Base-by-base conservation (phyloP, 2,888 invertebrate genomes). In the Megaustenia siamemsis region DNA sequence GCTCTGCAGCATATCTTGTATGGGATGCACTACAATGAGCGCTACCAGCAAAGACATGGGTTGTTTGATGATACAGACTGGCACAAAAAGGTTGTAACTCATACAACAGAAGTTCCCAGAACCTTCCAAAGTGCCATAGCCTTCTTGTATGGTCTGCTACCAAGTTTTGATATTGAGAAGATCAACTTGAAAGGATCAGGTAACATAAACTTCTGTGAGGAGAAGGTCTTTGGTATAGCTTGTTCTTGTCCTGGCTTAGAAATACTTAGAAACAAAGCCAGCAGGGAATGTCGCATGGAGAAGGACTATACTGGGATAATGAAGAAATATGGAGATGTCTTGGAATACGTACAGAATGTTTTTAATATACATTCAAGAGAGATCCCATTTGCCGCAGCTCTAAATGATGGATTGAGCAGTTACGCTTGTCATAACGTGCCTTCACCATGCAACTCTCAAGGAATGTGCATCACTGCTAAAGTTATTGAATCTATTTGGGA, bases 111-210 rank as follows among this genome's bases (percentile, higher is more conserved):
- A 68, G 98, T 97, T 93, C 94, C 97, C 0, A 95, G 99, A 90
- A 98, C 98, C 32, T 97, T 97, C 92, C 98, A 98, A 94, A 98
- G 98, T 90, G 96, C 97, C 0, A 95, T 97, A 89, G 97, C 97
- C 0, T 95, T 97, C 89, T 93, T 97, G 4, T 97, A 96, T 92
- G 96, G 96, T 0, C 95, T 97, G 87, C 94, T 97, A 60, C 96
- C 96, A 4, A 94, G 95, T 1, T 96, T 96, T 84, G 95, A 96
- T 78, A 95, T 96, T 2, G 90, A 96, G 15, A 96, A 96, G 83
- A 94, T 97, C 8, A 95, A 95, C 43, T 95, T 98, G 15, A 86
- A 89, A n/a, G 83, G 85, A 12, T 85, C 90, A 12, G 56, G 73
- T 5, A 88, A 85, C 71, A n/a, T 88, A 6, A 87, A 88, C 45